phyloP scores from a whole-genome alignment of 2,888 invertebrate species.

The Caenorhabditis auriculariae region DNA sequence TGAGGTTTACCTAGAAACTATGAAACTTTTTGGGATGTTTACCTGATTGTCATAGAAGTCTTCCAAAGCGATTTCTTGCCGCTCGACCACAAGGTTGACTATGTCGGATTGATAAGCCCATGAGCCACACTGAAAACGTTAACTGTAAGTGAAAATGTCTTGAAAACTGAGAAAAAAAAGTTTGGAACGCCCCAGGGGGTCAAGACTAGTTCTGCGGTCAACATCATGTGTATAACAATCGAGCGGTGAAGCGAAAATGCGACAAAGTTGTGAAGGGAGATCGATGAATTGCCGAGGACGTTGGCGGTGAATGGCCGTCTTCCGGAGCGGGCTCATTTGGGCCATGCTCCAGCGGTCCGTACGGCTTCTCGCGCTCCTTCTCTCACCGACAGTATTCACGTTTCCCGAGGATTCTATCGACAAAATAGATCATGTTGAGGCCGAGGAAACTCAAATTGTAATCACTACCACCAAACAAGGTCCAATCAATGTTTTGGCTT shows the following conservation, averaged over 20 bases:
- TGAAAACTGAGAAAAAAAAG: not conserved
- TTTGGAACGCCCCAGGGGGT: too few relatives aligned
- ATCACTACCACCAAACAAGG: slow-evolving; percentile 53
- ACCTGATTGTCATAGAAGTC: slow-evolving; percentile 63
- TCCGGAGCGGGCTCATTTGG: slow-evolving; percentile 6
- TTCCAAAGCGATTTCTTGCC: slow-evolving; percentile 54
- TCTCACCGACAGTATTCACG: not conserved
- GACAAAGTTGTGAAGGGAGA: slow-evolving; percentile 2
- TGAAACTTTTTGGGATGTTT: not conserved
- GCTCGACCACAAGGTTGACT: slow-evolving; percentile 51
- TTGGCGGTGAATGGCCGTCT: slow-evolving; percentile 18
- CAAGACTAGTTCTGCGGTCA: too few relatives aligned
- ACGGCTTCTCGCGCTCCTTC: not conserved
- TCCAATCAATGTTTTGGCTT: too few relatives aligned
- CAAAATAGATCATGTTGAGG: slow-evolving; percentile 52
- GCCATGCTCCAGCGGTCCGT: not conserved
- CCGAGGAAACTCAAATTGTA: slow-evolving; percentile 54
- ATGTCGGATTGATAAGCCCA: slow-evolving; percentile 61
- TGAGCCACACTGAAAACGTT: slow-evolving; percentile 56
- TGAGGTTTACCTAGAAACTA: not conserved
- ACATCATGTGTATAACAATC: too few relatives aligned
- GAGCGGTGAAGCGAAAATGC: not conserved
- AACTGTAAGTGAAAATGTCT: not conserved
- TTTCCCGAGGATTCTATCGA: slow-evolving; percentile 30
- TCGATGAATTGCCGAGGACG: not conserved